Base-by-base conservation (phyloP, 2,113 vertebrate genomes). In the Apteryx mantelli region DNA sequence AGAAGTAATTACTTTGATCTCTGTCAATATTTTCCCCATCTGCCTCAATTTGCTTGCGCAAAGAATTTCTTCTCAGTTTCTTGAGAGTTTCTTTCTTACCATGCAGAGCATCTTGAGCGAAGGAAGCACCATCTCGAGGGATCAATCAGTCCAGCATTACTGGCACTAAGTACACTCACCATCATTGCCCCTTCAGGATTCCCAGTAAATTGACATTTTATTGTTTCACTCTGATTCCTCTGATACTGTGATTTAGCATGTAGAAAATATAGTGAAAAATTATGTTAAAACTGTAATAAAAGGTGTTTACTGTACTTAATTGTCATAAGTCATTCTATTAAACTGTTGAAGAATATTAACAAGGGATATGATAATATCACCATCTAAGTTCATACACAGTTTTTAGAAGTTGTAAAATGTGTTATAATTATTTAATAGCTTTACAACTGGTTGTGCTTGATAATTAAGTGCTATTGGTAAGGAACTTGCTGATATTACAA, bases 361-460 rank as follows among this genome's bases (percentile, higher is more conserved):
- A 92, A 91, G 94, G 75, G 82, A 95, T 93, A 91, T 74, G 84
- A 93, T 92, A 94, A 89, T 89, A 89, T 82, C 64, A 77, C 50
- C 66, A 50, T 91, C 82, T 86, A 92, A 95, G 92, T 91, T 92
- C 84, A 86, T 88, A 91, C 83, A 94, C 75, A 86, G 86, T 88
- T 95, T 96, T 97, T 79, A 91, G 50, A 50, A 75, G 75, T 83
- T 83, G 60, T 88, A 95, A 96, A 96, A 89, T 89, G 44, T 82
- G 78, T 95, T 94, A 89, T 89, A 89, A 95, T 96, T 97, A 94
- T 95, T 97, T 97, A 91, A 95, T 97, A 82, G 60, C 82, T 89
- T 93, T 80, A 74, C 46, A 95, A 97, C 46, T 77, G 78, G 13
- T 93, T 88, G 46, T 91, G 68, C 87, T 95, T 88, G 93, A 95